Evolutionary conservation across 2,888 invertebrate genomes (phyloP), one percentile per base, ranked within the genome.

Genomic region (Drosophila tanythrix): DNA sequence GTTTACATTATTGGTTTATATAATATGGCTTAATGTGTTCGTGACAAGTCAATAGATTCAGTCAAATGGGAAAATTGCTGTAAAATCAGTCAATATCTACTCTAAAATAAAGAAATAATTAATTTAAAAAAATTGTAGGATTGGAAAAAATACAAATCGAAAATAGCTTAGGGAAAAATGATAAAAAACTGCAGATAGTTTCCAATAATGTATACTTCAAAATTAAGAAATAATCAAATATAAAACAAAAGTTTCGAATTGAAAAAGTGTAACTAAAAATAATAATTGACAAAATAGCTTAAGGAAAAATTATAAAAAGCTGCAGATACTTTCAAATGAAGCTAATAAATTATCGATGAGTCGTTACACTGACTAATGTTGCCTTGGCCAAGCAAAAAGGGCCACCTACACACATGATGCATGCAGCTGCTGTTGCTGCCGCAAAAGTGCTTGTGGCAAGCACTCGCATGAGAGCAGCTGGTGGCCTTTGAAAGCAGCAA

Each of bases 401-500:
- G 60, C 57, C 60, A 71, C 51, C 57, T 61, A 59, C 56, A 65
- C 57, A 61, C 53, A 57, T 33, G 29, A 7, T 18, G 31, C 25
- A 25, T 29, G 29, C 78, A 72, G 35, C 60, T 67, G 21, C 3
- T 33, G 18, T 15, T 35, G 51, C n/a, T 29, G 29, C 46, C 58
- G 43, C 21, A n/a, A 36, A 56, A 31, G 38, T 27, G 58, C 57
- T 31, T 18, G 13, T 7, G 50, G 59, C 66, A 57, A 46, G 18
- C 33, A 40, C n/a, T 35, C 52, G 40, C 66, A 61, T 60, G 66
- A 51, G 60, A 43, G 74, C 79, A 81, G 81, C 89, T 88, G 83
- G 72, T 85, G 88, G 72, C 71, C 76, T 60, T 53, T 74, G 61
- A 67, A 70, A 74, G 70, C 64, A 61, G 63, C 70, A 43, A 59